phyloP scores from a whole-genome alignment of 2,797 vertebrate species.

The Tapirus indicus region DNA sequence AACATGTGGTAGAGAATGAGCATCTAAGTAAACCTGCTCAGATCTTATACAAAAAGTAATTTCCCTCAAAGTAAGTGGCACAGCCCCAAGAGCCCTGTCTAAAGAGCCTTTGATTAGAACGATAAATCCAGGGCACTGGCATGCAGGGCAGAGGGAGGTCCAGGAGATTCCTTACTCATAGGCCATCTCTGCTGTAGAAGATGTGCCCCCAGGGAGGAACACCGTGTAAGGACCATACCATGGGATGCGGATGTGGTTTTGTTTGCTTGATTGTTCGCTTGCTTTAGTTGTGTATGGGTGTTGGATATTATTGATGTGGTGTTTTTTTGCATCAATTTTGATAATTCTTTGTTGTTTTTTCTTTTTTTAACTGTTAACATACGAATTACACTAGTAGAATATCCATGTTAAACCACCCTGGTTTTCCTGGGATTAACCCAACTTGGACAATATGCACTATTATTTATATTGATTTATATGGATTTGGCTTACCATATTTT shows the following conservation, averaged over 20 bases:
- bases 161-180: neutral
- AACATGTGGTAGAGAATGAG: neutral
- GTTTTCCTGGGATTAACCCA: neutral
- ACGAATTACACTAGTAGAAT: neutral
- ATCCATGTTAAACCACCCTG: neutral
- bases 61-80: neutral
- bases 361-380: neutral
- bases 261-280: neutral
- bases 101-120: neutral
- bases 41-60: neutral
- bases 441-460: neutral
- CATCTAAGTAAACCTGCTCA: neutral
- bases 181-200: neutral
- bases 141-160: fast-evolving
- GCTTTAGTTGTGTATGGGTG: neutral
- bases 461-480: neutral
- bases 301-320: neutral
- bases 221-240: neutral
- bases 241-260: neutral
- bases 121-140: neutral
- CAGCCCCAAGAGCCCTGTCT: neutral
- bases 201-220: neutral
- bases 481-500: neutral
- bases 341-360: neutral
- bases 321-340: neutral